Evolutionary conservation across 2,797 vertebrate species (phyloP), one percentile per base, ranked within the genome.

Genomic region (Leontopithecus rosalia): DNA sequence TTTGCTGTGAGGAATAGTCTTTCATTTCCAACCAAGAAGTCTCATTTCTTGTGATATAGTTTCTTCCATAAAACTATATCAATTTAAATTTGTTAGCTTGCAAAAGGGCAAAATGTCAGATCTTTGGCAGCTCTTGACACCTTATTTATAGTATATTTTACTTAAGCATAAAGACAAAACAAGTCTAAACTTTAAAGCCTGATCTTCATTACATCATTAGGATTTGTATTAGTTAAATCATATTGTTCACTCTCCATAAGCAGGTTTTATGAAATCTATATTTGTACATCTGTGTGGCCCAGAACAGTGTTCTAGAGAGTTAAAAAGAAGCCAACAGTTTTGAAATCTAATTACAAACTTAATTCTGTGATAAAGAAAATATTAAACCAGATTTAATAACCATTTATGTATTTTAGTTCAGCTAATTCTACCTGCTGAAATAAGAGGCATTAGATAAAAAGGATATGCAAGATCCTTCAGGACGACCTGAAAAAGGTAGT

Each of bases 391-490:
- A 39, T 28, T 43, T 22, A 52, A 75, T 36, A n/a, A 43, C 9
- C 0, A 46, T 14, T 5, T 4, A 8, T 2, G 39, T 17, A 67
- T 75, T 76, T 48, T n/a, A 20, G n/a, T 88, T 89, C 43, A 57
- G 43, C 6, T 57, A 22, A 50, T 36, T 50, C 8, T 48, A 33
- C 43, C 64, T 39, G 8, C 39, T 41, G 26, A n/a, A 30, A 36
- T 20, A n/a, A 19, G 9, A 33, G 7, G 22, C 1, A 36, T 24
- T 61, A 15, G 10, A 20, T 7, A 15, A 22, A 52, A 73, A 87
- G 52, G 3, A 30, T 2, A 17, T 33, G 41, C 57, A 55, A 5
- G 8, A 1, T 9, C 9, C 4, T 1, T 3, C n/a, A 3, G 39
- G 24, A 43, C 2, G 30, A 15, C 14, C 36, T 10, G 28, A 87